Conservation (phyloP, 2,797 vertebrate genomes). For the Tragopan temminckii region DNA sequence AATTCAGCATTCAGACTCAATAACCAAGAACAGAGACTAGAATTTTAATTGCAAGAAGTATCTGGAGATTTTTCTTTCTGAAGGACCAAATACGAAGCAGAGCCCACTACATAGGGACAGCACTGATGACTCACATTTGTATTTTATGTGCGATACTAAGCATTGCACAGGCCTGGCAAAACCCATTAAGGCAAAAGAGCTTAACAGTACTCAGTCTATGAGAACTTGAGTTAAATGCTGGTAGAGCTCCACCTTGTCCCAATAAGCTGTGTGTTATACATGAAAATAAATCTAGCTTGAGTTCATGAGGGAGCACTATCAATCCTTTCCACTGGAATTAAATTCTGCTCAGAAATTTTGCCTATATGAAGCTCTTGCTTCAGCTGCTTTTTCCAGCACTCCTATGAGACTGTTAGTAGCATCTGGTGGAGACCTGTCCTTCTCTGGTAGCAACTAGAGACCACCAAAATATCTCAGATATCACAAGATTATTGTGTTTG, state of each 20-base stretch:
- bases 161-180: not conserved
- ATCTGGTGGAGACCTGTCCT: not conserved
- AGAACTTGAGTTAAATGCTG: not conserved
- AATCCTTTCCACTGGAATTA: not conserved
- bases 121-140: accelerated
- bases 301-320: not conserved
- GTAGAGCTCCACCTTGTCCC: not conserved
- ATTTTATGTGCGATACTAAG: not conserved
- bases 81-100: not conserved
- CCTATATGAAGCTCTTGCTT: not conserved
- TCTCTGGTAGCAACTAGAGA: not conserved
- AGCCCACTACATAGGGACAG: accelerated
- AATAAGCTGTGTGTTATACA: not conserved
- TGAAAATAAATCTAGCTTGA: not conserved
- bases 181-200: not conserved
- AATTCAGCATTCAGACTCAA: not conserved
- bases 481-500: not conserved
- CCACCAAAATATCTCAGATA: not conserved
- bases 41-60: not conserved
- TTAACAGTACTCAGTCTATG: not conserved
- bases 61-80: not conserved
- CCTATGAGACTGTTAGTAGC: not conserved
- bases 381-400: not conserved
- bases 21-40: not conserved
- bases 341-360: not conserved